These are phyloP conservation scores for Eremobia ochroleuca DNA, from an alignment of 2,888 invertebrate genomes.

Conservation along the genomic window DNA sequence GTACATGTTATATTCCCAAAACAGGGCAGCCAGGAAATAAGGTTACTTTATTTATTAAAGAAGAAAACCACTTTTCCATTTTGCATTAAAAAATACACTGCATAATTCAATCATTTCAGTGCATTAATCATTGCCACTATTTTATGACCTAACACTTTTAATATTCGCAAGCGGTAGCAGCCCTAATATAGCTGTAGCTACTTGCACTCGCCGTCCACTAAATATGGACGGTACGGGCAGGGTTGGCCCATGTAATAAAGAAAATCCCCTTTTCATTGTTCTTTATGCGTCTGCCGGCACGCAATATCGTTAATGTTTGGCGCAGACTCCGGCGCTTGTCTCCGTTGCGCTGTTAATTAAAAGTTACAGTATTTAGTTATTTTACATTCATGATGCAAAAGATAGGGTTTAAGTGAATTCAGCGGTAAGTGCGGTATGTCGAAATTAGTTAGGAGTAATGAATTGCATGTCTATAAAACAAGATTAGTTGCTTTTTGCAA, in stretches of 20 bases:
- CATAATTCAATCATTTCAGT: no score
- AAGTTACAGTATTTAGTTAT: slow-evolving; percentile 54
- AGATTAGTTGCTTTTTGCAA: neutral
- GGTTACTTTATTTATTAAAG: neutral
- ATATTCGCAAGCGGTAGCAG: slow-evolving; percentile 34
- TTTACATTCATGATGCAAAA: slow-evolving; percentile 48
- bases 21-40: neutral
- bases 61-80: neutral
- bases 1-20: neutral
- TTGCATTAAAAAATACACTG: neutral
- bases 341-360: slow-evolving; percentile 61
- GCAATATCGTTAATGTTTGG: slow-evolving; percentile 78
- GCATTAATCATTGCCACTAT: slow-evolving; percentile 2
- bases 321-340: slow-evolving; percentile 55
- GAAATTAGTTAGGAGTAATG: neutral
- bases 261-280: slow-evolving; percentile 84
- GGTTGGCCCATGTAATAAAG: slow-evolving; percentile 75
- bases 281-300: slow-evolving; percentile 83
- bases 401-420: slow-evolving; percentile 32
- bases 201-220: slow-evolving; percentile 47
- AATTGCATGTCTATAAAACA: neutral
- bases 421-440: neutral
- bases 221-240: slow-evolving; percentile 62
- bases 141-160: slow-evolving; percentile 36
- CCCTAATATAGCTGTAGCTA: slow-evolving; percentile 52